Conservation (phyloP, 2,797 vertebrate genomes). For the Pseudotriccus pelzelni region DNA sequence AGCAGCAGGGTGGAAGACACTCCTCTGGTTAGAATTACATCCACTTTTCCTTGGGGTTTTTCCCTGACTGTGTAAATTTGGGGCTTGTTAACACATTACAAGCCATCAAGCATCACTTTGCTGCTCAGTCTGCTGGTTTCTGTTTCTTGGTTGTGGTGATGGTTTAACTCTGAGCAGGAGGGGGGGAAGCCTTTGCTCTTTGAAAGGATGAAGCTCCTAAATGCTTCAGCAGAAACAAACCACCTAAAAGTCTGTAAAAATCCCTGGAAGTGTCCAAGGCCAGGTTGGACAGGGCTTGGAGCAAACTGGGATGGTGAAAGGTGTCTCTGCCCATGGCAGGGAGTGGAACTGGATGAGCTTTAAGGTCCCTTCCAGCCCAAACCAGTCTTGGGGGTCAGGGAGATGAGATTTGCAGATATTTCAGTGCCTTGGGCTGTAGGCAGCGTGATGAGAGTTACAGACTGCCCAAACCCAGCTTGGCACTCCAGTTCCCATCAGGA, state of each 20-base stretch:
- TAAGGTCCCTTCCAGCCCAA: neutral
- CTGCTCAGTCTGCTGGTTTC: slow-evolving; percentile 16
- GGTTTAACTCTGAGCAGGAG: neutral
- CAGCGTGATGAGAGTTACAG: neutral
- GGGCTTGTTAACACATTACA: slow-evolving; percentile 14
- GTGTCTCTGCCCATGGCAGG: neutral
- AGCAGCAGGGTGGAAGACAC: slow-evolving; percentile 56
- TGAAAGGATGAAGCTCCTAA: neutral
- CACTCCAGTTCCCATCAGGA: neutral
- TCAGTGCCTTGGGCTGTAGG: neutral
- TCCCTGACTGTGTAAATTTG: slow-evolving; percentile 45
- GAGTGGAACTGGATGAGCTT: neutral
- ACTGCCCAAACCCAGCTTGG: neutral
- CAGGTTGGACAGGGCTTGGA: neutral
- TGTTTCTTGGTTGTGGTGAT: neutral
- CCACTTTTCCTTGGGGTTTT: slow-evolving; percentile 45
- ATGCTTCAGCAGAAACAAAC: neutral
- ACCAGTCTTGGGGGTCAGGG: neutral
- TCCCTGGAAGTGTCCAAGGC: neutral
- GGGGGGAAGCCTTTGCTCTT: neutral
- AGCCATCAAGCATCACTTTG: slow-evolving; percentile 15
- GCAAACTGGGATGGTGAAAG: neutral
- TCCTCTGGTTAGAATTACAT: slow-evolving; percentile 51
- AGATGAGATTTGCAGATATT: neutral
- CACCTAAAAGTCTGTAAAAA: neutral